Evolutionary conservation across 1,140 invertebrate species (phyloP).

Genomic region (Forficula auricularia): DNA sequence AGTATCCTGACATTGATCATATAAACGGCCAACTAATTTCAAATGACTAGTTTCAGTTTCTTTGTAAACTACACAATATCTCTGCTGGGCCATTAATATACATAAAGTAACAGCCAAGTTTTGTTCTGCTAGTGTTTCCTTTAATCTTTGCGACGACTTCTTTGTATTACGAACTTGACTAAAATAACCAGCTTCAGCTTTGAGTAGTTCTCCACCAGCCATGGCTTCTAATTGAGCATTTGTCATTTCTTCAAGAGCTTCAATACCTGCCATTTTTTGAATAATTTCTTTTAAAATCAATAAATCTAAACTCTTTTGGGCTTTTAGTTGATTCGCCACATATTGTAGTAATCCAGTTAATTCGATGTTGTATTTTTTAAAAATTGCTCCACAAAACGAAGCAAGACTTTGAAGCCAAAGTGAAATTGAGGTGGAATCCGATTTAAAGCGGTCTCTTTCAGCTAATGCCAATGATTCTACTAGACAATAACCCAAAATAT

Average conservation of each 20-base stretch:
- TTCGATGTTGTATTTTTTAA: constrained; percentile 95
- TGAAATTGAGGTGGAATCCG: constrained; percentile 85
- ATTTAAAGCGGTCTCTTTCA: constrained; percentile 60
- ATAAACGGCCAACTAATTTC: constrained; percentile 63
- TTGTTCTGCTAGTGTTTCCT: constrained; percentile 83
- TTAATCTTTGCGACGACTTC: constrained; percentile 85
- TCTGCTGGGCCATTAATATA: constrained; percentile 89
- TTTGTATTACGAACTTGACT: constrained; percentile 92
- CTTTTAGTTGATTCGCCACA: constrained; percentile 91
- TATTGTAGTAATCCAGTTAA: constrained; percentile 88
- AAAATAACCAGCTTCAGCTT: constrained; percentile 91
- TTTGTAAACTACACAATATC: constrained; percentile 78
- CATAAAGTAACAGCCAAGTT: constrained; percentile 85
- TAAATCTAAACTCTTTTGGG: constrained; percentile 86
- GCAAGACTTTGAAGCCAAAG: constrained; percentile 87
- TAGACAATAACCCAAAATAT: constrained; percentile 88
- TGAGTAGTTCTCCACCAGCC: constrained; percentile 85
- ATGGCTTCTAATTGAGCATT: constrained; percentile 89
- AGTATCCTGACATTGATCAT: constrained; percentile 85
- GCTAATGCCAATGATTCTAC: constrained; percentile 73
- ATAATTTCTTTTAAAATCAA: constrained; percentile 94
- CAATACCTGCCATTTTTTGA: constrained; percentile 98
- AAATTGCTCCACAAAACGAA: constrained; percentile 85
- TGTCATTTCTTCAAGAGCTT: constrained; percentile 91
- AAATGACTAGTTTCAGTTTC: constrained; percentile 77